Evolutionary conservation across 2,797 vertebrate genomes (phyloP).

Genomic region (Hypotaenidia okinawae): DNA sequence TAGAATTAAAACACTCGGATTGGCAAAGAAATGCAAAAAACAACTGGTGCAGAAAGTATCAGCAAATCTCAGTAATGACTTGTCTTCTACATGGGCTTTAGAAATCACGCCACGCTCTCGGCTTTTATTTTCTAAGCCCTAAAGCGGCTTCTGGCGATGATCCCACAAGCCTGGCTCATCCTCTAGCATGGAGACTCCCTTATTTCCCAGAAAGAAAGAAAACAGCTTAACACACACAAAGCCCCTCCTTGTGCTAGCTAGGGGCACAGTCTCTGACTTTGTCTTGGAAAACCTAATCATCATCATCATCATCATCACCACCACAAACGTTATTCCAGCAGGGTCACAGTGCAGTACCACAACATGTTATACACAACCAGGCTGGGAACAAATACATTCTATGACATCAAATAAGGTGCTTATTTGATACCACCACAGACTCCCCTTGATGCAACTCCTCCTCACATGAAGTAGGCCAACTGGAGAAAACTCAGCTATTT

Average conservation of each 20-base stretch:
- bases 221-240: neutral
- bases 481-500: neutral
- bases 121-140: neutral
- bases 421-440: neutral
- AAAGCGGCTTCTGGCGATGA: neutral
- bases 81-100: neutral
- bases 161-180: neutral
- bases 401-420: neutral
- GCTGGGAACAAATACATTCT: neutral
- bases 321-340: neutral
- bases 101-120: neutral
- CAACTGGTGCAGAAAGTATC: neutral
- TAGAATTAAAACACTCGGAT: neutral
- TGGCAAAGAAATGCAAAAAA: neutral
- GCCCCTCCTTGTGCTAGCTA: neutral
- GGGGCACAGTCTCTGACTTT: neutral
- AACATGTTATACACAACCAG: neutral
- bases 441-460: neutral
- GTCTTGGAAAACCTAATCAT: neutral
- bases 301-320: too few species aligned
- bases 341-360: neutral
- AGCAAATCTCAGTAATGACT: neutral
- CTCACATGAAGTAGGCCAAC: neutral
- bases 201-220: neutral
- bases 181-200: neutral